These are phyloP conservation scores for Lamellibrachia columna DNA, from an alignment of 2,888 invertebrate species.

Conservation along the genomic window DNA sequence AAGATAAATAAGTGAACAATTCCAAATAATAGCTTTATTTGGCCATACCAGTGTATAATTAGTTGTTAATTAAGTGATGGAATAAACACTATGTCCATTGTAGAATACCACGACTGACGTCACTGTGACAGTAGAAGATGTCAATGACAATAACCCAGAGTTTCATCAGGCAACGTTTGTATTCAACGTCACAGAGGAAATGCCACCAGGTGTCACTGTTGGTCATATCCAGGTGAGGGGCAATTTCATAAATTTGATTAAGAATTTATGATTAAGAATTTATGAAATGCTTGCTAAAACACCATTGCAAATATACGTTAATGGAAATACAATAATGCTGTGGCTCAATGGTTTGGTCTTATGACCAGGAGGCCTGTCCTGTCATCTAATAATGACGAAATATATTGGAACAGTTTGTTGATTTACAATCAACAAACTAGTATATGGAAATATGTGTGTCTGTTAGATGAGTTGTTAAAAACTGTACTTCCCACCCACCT, in stretches of 20 bases:
- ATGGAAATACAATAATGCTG: too few relatives aligned
- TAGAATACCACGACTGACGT: slow-evolving; percentile 8
- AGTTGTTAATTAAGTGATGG: neutral
- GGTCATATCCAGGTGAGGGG: slow-evolving; percentile 26
- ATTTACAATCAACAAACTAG: too few relatives aligned
- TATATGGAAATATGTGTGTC: too few relatives aligned
- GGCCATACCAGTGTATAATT: neutral
- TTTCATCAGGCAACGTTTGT: slow-evolving; percentile 13
- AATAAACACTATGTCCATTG: slow-evolving; percentile 7
- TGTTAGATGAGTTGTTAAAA: too few relatives aligned
- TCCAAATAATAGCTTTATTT: neutral
- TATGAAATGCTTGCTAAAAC: neutral
- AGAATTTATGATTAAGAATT: neutral
- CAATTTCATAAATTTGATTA: neutral
- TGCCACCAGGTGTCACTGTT: slow-evolving; percentile 19
- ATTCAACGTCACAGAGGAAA: slow-evolving; percentile 29
- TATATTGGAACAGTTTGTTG: too few relatives aligned
- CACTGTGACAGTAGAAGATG: slow-evolving; percentile 30
- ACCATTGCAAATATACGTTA: neutral
- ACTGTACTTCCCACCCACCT: too few relatives aligned
- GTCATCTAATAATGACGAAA: too few relatives aligned
- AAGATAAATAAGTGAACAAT: neutral
- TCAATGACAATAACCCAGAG: slow-evolving; percentile 32
- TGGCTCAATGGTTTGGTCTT: too few relatives aligned
- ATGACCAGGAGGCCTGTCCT: too few relatives aligned